Percentiles rank a stretch among this genome's conserved stretches.
These are phyloP conservation scores for Gopherus flavomarginatus DNA, from an alignment of 2,113 vertebrate genomes.

Conservation along the genomic window DNA sequence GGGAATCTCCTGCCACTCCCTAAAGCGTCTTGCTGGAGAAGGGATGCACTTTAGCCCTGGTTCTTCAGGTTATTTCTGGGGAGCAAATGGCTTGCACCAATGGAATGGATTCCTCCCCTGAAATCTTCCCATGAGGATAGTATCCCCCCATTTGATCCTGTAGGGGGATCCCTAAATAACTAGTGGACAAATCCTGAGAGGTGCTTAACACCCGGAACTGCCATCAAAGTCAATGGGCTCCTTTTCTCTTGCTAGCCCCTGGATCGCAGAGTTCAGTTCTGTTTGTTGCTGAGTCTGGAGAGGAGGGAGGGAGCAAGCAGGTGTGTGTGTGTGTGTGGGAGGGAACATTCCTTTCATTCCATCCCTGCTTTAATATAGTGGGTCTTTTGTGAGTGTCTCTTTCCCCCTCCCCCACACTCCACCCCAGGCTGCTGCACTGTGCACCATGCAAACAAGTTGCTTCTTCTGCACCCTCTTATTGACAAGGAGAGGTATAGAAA, in stretches of 20 bases:
- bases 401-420: too few relatives aligned
- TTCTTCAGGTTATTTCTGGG: neutral
- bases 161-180: neutral
- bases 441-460: too few relatives aligned
- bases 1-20: neutral
- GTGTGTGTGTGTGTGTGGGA: neutral
- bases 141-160: neutral
- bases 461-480: neutral
- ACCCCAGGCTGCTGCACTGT: neutral
- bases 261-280: neutral
- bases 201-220: neutral
- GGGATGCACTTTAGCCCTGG: neutral
- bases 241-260: neutral
- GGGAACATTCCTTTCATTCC: neutral
- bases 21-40: neutral
- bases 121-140: neutral
- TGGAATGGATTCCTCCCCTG: neutral
- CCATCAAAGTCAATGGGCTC: neutral
- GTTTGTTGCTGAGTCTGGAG: rapidly evolving
- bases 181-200: neutral
- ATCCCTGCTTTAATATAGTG: neutral
- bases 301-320: neutral
- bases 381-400: neutral
- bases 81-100: neutral
- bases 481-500: neutral